phyloP scores from a whole-genome alignment of 2,113 vertebrate species.

The Hypomesus transpacificus region DNA sequence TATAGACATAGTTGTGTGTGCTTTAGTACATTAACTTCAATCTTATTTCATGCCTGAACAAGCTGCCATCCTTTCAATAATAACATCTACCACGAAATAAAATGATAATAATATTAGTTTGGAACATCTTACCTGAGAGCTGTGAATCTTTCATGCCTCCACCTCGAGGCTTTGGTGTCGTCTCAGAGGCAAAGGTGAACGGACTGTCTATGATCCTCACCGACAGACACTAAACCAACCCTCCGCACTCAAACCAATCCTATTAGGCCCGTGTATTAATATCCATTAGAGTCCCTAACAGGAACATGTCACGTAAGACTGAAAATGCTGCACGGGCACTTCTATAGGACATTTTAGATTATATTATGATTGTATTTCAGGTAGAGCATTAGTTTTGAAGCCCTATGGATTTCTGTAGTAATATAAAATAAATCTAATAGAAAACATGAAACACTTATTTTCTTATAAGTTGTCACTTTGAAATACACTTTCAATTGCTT shows the following conservation, averaged over 20 bases:
- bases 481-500: neutral
- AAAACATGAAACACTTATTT: neutral
- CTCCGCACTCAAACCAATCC: slow-evolving; percentile 49
- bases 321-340: slow-evolving; percentile 33
- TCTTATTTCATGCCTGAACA: too few species aligned
- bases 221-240: too few species aligned
- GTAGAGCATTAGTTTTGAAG: neutral
- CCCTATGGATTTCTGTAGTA: neutral
- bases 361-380: neutral
- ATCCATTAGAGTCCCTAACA: slow-evolving; percentile 4
- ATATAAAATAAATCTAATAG: neutral
- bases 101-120: neutral
- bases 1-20: too few species aligned
- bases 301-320: slow-evolving; percentile 21
- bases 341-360: slow-evolving; percentile 13
- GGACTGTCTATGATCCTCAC: too few species aligned
- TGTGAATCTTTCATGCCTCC: slow-evolving; percentile 66
- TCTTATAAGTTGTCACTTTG: neutral
- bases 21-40: too few species aligned
- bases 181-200: too few species aligned
- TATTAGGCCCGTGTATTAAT: slow-evolving; percentile 51
- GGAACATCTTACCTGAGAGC: slow-evolving; percentile 55
- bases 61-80: too few species aligned
- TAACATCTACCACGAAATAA: neutral
- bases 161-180: neutral